Base-by-base conservation (phyloP, 2,797 vertebrate genomes). In the Lophotriccus pileatus region DNA sequence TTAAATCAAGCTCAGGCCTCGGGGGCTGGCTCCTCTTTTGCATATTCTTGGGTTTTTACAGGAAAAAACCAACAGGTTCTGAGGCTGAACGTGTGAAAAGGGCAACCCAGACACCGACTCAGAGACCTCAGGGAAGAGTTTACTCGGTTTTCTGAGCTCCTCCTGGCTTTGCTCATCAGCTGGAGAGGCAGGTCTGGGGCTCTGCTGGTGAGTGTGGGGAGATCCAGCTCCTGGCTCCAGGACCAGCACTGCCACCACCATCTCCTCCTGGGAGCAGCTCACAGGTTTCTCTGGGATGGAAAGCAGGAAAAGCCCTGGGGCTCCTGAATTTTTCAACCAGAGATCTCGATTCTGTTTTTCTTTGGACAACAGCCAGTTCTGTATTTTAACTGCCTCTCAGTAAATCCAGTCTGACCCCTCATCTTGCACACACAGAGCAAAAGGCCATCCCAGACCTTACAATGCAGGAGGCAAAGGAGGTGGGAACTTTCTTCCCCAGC, bases 1-100 rank as follows among this genome's bases (percentile, higher is more conserved):
- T 88, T 94, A 93, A 97, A 97, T 94, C 95, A 93, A 85, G 77
- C 4, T 17, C 67, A 50, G 28, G 18, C 84, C 86, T 79, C 39
- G 28, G 74, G 87, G 79, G 43, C 12, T 22, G 43, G 46, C 20
- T 64, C 36, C 18, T 79, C 19, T 88, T 91, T 30, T 63, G n/a
- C 12, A 41, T 83, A 89, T 84, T 55, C 6, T 46, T 24, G 64
- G 20, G 18, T 44, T 93, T 84, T 46, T 82, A 52, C 32, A 28
- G 73, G 21, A 82, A 93, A 55, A 76, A 13, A 8, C 7, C 8
- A 30, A 82, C 82, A 50, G 30, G 14, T 14, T 14, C 2, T 50
- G 73, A 79, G 66, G 74, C 81, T 73, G 87, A 89, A 70, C 3
- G 37, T 9, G 5, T 56, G 87, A n/a, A 78, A 90, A 95, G 81